A percentile compares a stretch with the other conserved stretches of the same genome.
Evolutionary conservation across 2,888 invertebrate genomes (phyloP).

Genomic region (Keiferia lycopersicella): DNA sequence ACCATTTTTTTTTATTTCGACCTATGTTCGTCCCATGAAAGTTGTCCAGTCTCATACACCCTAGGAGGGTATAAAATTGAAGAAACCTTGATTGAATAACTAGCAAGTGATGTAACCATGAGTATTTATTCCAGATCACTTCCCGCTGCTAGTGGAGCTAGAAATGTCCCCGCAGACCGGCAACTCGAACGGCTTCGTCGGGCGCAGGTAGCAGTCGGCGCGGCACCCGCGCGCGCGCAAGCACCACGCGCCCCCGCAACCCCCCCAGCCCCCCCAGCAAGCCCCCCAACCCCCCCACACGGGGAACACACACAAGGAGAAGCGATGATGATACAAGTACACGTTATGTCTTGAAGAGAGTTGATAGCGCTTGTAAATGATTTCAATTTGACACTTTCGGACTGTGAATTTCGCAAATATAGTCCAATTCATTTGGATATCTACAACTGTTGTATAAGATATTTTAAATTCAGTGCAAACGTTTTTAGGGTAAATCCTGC

Average conservation of each 20-base stretch:
- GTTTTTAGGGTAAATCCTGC: too few species aligned
- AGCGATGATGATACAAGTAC: constrained; percentile 6
- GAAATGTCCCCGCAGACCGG: constrained; percentile 91
- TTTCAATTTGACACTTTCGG: too few species aligned
- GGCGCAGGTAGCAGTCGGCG: constrained; percentile 88
- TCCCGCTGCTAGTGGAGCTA: constrained; percentile 93
- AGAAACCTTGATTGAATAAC: too few species aligned
- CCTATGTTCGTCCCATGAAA: too few species aligned
- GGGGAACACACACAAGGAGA: background rate
- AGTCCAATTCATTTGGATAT: background rate
- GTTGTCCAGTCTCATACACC: too few species aligned
- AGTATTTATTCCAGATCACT: constrained; percentile 85
- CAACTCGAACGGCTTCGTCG: constrained; percentile 90
- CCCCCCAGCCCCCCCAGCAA: constrained; percentile 29
- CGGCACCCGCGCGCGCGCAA: constrained; percentile 42
- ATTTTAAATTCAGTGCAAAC: too few species aligned
- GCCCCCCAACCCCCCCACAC: background rate
- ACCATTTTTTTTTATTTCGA: too few species aligned
- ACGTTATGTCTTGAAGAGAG: background rate
- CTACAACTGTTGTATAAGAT: background rate
- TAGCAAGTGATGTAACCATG: too few species aligned
- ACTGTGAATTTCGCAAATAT: too few species aligned
- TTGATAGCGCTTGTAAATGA: background rate
- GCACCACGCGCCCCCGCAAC: constrained; percentile 38
- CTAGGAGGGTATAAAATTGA: too few species aligned